Evolutionary conservation across 2,888 invertebrate genomes (phyloP), one percentile per base, ranked within the genome.

Genomic region (Perithous albicinctus): DNA sequence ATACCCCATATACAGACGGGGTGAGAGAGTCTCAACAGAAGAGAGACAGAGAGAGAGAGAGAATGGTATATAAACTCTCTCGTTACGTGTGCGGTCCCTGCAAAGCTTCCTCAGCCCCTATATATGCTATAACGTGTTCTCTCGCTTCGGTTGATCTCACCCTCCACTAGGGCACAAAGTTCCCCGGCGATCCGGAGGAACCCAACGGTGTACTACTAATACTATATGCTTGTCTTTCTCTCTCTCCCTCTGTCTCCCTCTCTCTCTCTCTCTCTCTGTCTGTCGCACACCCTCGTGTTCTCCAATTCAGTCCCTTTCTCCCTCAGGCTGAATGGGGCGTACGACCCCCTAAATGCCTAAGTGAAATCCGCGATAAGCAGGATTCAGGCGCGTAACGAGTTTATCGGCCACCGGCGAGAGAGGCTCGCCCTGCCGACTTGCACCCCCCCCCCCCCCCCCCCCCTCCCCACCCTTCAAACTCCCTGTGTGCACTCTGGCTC

Each of bases 321-420:
- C 26, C 46, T 61, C 32, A 20, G 54, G 26, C 48, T 67, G 43
- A 48, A 38, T 64, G 78, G 79, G 73, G 77, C 79, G 80, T 74
- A 59, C 79, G 32, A 73, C 75, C 78, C n/a, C 82, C 82, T 85
- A 85, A 85, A 85, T 84, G 83, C 84, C 82, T 85, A 85, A 84
- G 85, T 85, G 84, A 85, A 85, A 85, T 83, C 83, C 83, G 87
- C 87, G 91, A 91, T 91, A 91, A 91, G 90, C 90, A 89, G 88
- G 89, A 90, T 90, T 89, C 89, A 87, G 86, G 84, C 88, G 86
- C 89, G 89, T 91, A 91, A 91, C 91, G 89, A 91, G 91, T 90
- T 91, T 90, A 91, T 91, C 90, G 90, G 83, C 77, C 81, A 74
- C 74, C 78, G 78, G 70, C 70, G 69, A 63, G 69, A 63, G 64